These are phyloP conservation scores for Percopsis transmontana DNA, from an alignment of 2,113 vertebrate species.

Conservation along the genomic window DNA sequence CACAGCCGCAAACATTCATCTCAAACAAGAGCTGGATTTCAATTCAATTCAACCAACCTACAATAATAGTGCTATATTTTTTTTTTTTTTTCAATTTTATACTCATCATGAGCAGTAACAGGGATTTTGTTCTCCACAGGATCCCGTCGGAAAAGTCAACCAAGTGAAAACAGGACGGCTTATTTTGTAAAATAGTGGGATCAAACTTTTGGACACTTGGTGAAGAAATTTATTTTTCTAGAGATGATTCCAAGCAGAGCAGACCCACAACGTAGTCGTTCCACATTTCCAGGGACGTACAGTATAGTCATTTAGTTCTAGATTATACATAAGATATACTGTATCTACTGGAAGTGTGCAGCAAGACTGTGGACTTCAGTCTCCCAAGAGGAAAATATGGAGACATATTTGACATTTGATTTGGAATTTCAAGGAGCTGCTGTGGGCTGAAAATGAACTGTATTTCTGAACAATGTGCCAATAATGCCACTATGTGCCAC, in stretches of 20 bases:
- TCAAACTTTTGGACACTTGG: conserved; percentile 82
- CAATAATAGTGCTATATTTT: no score
- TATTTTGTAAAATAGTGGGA: conserved; percentile 86
- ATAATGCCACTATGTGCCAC: conserved; percentile 99
- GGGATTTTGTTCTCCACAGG: conserved; percentile 79
- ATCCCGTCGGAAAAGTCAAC: conserved; percentile 86
- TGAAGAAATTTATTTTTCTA: conserved; percentile 99
- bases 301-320: conserved; percentile 73
- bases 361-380: conserved; percentile 57
- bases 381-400: conserved; percentile 44
- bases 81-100: conserved; percentile 11
- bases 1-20: no score
- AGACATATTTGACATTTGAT: conserved; percentile 44
- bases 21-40: no score
- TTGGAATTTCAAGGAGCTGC: conserved; percentile 63
- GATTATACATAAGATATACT: conserved; percentile 70
- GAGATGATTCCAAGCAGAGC: conserved; percentile 77
- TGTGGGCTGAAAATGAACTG: conserved; percentile 73
- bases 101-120: conserved; percentile 35
- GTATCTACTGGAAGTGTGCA: conserved; percentile 65
- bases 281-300: conserved; percentile 69
- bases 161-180: conserved; percentile 69
- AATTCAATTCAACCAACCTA: no score
- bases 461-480: conserved; percentile 96
- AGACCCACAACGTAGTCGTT: conserved; percentile 60